Conservation (phyloP, 2,888 invertebrate genomes). For the Reticulitermes lucifugus region DNA sequence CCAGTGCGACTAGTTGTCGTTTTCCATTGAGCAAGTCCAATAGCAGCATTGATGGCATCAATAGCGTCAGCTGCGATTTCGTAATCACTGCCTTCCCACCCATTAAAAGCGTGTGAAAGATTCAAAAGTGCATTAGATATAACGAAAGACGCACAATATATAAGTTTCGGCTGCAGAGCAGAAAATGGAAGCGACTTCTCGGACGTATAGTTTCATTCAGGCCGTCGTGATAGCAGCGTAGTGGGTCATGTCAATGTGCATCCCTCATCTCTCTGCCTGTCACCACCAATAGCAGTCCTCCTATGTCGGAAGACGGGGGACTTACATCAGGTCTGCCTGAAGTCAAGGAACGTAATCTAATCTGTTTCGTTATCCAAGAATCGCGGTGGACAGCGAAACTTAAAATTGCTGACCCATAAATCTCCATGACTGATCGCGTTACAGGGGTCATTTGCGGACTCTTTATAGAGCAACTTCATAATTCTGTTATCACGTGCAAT, state of each 20-base stretch:
- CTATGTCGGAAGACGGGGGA: neutral
- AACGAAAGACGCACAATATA: neutral
- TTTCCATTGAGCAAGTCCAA: no score
- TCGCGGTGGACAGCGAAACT: slow-evolving; percentile 38
- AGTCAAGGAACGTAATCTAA: neutral
- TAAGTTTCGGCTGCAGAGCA: neutral
- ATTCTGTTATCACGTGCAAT: slow-evolving; percentile 61
- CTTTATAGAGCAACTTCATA: slow-evolving; percentile 42
- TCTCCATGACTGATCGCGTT: slow-evolving; percentile 78
- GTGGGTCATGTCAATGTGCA: neutral
- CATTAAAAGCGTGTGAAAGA: no score
- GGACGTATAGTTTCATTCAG: neutral
- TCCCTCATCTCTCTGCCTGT: neutral
- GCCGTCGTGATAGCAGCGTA: neutral
- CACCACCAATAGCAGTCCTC: neutral
- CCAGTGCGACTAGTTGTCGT: no score
- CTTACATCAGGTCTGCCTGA: neutral
- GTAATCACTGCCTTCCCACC: no score
- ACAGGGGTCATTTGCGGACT: slow-evolving; percentile 56
- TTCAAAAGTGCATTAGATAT: no score
- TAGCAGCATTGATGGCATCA: no score
- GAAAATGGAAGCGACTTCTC: neutral
- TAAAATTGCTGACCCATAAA: slow-evolving; percentile 80
- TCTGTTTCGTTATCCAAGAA: slow-evolving; percentile 59
- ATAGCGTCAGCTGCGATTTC: no score